phyloP scores from a whole-genome alignment of 1,140 invertebrate species.

The Drosophila nebulosa region DNA sequence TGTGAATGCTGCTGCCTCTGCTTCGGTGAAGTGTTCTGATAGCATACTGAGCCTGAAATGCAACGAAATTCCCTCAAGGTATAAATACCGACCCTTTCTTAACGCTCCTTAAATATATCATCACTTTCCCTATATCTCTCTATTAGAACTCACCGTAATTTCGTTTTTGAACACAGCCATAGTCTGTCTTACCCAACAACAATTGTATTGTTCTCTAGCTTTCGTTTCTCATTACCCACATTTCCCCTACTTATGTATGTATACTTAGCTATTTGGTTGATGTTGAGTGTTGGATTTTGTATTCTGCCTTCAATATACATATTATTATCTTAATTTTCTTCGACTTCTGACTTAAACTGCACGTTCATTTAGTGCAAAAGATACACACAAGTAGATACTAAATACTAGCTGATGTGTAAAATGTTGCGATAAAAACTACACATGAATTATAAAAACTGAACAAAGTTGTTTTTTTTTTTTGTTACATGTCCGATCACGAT shows the following conservation, averaged over 20 bases:
- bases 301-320: constrained; percentile 21
- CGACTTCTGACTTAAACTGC: constrained; percentile 21
- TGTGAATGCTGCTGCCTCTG: constrained; percentile 37
- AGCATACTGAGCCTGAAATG: constrained; percentile 81
- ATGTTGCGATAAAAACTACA: constrained; percentile 60
- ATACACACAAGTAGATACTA: constrained; percentile 48
- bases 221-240: constrained; percentile 62
- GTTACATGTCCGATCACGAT: not conserved
- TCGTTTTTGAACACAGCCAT: constrained; percentile 62
- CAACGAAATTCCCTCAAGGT: constrained; percentile 82
- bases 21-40: constrained; percentile 78
- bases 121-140: constrained; percentile 39
- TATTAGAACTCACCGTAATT: constrained; percentile 68
- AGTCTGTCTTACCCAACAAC: constrained; percentile 36
- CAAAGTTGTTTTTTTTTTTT: constrained; percentile 23
- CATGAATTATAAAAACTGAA: not conserved
- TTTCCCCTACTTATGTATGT: constrained; percentile 26
- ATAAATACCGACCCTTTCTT: constrained; percentile 57
- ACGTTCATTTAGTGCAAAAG: constrained; percentile 42
- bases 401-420: constrained; percentile 66
- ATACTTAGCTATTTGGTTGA: constrained; percentile 22
- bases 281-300: constrained; percentile 53
- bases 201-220: constrained; percentile 51
- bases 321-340: constrained; percentile 16
- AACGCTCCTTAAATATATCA: constrained; percentile 34